Conservation (phyloP, 2,888 invertebrate species). For the Lissocephala sabroskyi region DNA sequence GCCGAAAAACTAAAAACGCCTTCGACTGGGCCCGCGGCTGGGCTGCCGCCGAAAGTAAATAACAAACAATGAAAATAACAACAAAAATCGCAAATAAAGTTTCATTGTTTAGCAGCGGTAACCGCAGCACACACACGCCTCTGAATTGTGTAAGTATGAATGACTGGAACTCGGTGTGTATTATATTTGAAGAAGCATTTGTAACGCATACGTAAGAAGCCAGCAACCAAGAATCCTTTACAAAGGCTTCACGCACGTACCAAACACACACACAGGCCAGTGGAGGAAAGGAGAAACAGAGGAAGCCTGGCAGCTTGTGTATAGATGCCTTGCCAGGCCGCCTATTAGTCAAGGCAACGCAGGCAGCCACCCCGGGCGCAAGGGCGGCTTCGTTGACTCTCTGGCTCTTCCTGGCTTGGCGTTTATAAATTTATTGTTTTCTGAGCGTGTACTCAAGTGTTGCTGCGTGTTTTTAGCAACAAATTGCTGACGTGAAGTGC, state of each 20-base stretch:
- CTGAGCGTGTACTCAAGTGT: conserved; percentile 62
- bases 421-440: conserved; percentile 61
- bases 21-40: too few species aligned
- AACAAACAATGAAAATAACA: conserved; percentile 61
- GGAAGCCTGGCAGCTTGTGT: background rate
- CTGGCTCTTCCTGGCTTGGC: conserved; percentile 37
- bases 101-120: conserved; percentile 51
- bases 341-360: conserved; percentile 35
- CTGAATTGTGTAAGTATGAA: background rate
- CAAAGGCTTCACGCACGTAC: conserved; percentile 46
- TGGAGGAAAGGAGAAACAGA: too few species aligned
- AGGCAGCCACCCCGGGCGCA: background rate
- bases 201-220: conserved; percentile 25
- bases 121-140: conserved; percentile 25
- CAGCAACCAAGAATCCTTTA: conserved; percentile 33
- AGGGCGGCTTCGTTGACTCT: conserved; percentile 42
- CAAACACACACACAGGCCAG: background rate
- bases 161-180: conserved; percentile 9
- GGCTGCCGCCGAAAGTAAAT: conserved; percentile 62
- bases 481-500: conserved; percentile 38
- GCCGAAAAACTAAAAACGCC: conserved; percentile 1
- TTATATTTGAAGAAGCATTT: conserved; percentile 30
- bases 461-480: conserved; percentile 61
- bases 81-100: conserved; percentile 50
- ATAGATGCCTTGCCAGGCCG: background rate